Evolutionary conservation across 2,113 vertebrate species (phyloP).

Genomic region (Bolborhynchus lineola): DNA sequence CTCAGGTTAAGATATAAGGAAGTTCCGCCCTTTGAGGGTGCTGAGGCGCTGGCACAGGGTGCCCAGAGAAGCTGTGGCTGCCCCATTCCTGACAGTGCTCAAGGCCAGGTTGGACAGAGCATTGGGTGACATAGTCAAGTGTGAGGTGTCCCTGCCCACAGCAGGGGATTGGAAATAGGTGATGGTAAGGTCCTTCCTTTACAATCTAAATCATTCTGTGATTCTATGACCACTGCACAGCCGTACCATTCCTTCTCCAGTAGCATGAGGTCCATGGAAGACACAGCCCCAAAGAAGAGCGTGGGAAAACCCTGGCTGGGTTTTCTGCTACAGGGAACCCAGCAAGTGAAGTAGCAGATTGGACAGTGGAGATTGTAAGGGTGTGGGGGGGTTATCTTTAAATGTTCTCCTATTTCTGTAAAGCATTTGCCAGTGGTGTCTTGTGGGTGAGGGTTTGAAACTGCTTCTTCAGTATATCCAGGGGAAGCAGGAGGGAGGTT

Average conservation of each 20-base stretch:
- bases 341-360: background rate
- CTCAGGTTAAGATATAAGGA: background rate
- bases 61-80: background rate
- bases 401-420: background rate
- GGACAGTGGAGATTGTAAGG: background rate
- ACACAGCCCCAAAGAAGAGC: background rate
- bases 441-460: background rate
- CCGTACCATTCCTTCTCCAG: constrained; percentile 1
- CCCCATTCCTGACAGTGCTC: background rate
- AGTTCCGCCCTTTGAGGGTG: background rate
- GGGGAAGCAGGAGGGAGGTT: background rate
- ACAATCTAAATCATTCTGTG: background rate
- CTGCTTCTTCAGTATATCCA: rapidly evolving
- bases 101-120: background rate
- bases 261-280: constrained; percentile 2
- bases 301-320: background rate
- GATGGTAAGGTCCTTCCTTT: background rate
- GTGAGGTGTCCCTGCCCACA: background rate
- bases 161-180: background rate
- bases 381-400: background rate
- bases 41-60: no score
- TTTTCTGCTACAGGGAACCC: background rate
- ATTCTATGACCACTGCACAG: constrained; percentile 2
- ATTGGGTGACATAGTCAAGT: background rate
- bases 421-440: background rate